phyloP scores from a whole-genome alignment of 2,113 vertebrate genomes.

The Gnathonemus longibarbis region DNA sequence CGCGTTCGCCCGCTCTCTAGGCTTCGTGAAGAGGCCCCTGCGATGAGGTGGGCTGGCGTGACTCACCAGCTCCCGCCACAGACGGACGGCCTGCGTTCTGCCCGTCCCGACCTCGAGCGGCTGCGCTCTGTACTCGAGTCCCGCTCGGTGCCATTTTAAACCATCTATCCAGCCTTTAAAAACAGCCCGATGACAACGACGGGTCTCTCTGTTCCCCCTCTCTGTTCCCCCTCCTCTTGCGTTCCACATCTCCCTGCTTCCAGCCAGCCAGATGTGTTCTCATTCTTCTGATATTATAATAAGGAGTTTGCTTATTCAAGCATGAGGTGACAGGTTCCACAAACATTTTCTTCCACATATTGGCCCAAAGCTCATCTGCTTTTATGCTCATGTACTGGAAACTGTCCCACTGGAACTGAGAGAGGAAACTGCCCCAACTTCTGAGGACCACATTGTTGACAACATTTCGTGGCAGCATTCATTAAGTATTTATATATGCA shows the following conservation, averaged over 20 bases:
- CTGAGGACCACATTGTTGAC: neutral
- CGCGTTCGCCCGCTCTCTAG: neutral
- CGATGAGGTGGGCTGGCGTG: neutral
- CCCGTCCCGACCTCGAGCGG: neutral
- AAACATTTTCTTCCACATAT: neutral
- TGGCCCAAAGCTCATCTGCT: neutral
- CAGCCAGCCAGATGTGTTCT: neutral
- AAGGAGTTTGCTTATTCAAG: neutral
- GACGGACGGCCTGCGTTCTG: neutral
- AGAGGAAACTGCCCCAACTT: neutral
- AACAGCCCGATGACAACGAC: neutral
- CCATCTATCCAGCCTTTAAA: neutral
- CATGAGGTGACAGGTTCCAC: neutral
- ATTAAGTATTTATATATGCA: neutral
- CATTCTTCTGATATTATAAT: neutral
- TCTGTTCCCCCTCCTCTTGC: neutral
- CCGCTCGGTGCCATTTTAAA: neutral
- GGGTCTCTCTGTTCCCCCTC: neutral
- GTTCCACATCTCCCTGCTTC: neutral
- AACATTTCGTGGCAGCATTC: neutral
- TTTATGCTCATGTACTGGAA: neutral
- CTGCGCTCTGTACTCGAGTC: neutral
- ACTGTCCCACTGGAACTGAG: neutral
- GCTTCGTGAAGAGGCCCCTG: neutral
- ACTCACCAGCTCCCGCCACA: neutral